phyloP scores from a whole-genome alignment of 2,888 invertebrate species.

The Drosophila conformis region DNA sequence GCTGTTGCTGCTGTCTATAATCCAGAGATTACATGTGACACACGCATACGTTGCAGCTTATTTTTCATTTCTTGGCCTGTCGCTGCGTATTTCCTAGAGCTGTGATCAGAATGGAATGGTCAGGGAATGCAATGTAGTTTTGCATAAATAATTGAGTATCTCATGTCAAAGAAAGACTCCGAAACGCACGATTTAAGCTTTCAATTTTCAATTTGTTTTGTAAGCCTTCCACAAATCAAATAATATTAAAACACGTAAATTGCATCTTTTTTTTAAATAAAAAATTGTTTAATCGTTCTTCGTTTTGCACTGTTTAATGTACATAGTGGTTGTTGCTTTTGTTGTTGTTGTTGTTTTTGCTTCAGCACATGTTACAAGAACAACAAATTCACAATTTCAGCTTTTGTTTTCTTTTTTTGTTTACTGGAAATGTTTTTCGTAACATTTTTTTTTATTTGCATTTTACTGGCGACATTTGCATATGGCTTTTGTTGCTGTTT shows the following conservation, averaged over 20 bases:
- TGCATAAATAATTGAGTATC: constrained; percentile 73
- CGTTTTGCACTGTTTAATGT: constrained; percentile 48
- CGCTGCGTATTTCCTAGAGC: constrained; percentile 52
- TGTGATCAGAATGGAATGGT: constrained; percentile 1
- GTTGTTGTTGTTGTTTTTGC: constrained; percentile 2
- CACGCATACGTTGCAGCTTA: constrained; percentile 80
- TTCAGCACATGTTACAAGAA: constrained; percentile 21
- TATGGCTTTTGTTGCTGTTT: constrained; percentile 28
- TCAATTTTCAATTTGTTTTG: constrained; percentile 27
- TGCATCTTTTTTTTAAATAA: constrained; percentile 47
- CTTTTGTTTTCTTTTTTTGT: constrained; percentile 31
- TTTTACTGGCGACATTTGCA: constrained; percentile 42
- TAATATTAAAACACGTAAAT: constrained; percentile 32
- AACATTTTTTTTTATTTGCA: constrained; percentile 1
- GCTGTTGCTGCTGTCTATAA: constrained; percentile 67
- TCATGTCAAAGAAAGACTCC: constrained; percentile 20
- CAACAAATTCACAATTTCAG: constrained; percentile 37
- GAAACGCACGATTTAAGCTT: constrained; percentile 31
- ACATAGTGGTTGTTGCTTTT: constrained; percentile 41
- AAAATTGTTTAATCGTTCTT: constrained; percentile 70
- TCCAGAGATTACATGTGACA: constrained; percentile 78
- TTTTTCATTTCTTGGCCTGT: constrained; percentile 77
- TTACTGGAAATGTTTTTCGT: constrained; percentile 14
- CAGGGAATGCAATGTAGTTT: constrained; percentile 51
- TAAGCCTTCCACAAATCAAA: constrained; percentile 8